These are phyloP conservation scores for Ormia ochracea DNA, from an alignment of 2,888 invertebrate genomes.

Conservation along the genomic window DNA sequence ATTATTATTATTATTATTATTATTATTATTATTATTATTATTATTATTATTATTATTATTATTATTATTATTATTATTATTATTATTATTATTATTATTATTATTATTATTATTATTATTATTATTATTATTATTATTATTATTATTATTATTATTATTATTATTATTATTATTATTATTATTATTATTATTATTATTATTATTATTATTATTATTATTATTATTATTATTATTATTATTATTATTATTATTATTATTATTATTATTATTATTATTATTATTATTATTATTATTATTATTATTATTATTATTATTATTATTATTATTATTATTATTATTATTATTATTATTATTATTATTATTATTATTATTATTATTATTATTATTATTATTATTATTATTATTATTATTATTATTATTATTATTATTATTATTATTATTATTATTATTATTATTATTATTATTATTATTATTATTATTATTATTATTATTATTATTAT, in stretches of 20 bases:
- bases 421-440: neutral
- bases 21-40: neutral
- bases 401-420: neutral
- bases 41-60: neutral
- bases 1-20: neutral
- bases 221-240: neutral
- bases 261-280: neutral
- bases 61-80: neutral
- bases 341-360: neutral
- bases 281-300: neutral
- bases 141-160: neutral
- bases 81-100: neutral
- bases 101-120: neutral
- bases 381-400: neutral
- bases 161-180: neutral
- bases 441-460: neutral
- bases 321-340: neutral
- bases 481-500: neutral
- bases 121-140: neutral
- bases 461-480: neutral
- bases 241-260: neutral
- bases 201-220: neutral
- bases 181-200: neutral
- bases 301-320: neutral
- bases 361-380: neutral